Base-by-base conservation (phyloP, 2,888 invertebrate species). In the Luperina nickerlii region DNA sequence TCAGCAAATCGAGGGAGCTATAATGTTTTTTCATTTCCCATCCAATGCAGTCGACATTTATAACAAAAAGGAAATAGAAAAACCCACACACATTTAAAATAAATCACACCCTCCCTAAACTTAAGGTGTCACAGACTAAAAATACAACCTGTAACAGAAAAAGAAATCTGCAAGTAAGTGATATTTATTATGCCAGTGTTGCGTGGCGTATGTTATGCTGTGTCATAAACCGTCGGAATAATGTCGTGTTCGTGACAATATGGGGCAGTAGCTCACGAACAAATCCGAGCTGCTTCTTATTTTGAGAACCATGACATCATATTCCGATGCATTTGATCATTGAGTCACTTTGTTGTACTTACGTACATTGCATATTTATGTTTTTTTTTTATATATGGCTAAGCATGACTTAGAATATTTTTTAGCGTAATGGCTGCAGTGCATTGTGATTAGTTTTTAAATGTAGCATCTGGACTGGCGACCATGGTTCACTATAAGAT, bases 161-260 rank as follows among this genome's bases (percentile, higher is more conserved):
- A 86, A 89, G 70, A 73, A 79, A 76, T 70, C 68, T 63, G 38
- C 32, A 71, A 78, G 76, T 77, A 79, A 79, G 86, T 79, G 75
- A 85, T 86, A 89, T 88, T 87, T 88, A 88, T 88, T 86, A 81
- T 51, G 70, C 24, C 15, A 27, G 74, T 81, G 75, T 71, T 68
- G 67, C 74, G 74, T 63, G 57, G 78, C 81, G 65, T 82, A 79
- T 85, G 84, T 80, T 70, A n/a, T 81, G 74, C 70, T 62, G 79
- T 79, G 74, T 89, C 92, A 87, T 93, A 91, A 92, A 92, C 79
- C 66, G 83, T 78, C 72, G 78, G 89, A 89, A 89, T 89, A 89
- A 94, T 92, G 90, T 85, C 82, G 83, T 82, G 90, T 90, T 85
- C 90, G 92, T 92, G 93, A 93, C 93, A 93, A 91, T 92, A 92